These are phyloP conservation scores for Synanceia verrucosa DNA, from an alignment of 2,797 vertebrate genomes.

Conservation along the genomic window DNA sequence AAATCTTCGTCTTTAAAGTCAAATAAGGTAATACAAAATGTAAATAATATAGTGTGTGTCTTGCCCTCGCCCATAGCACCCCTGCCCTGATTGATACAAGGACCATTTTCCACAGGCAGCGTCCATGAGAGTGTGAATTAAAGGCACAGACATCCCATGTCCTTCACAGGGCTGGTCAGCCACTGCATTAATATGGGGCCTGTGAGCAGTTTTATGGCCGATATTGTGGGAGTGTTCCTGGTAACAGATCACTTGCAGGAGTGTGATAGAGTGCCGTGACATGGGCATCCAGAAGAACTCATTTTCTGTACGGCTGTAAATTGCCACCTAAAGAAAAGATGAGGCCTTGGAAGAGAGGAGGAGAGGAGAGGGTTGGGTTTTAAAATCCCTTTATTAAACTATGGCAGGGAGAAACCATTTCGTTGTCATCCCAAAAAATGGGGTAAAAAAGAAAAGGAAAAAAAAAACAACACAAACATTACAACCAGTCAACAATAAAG, in stretches of 20 bases:
- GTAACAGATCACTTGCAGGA: slow-evolving; percentile 71
- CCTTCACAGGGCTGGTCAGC: slow-evolving; percentile 67
- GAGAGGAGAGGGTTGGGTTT: slow-evolving; percentile 23
- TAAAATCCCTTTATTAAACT: too few relatives aligned
- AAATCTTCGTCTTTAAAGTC: neutral
- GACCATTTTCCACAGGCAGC: slow-evolving; percentile 34
- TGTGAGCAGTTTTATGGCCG: slow-evolving; percentile 75
- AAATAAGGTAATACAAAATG: slow-evolving; percentile 9
- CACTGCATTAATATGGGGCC: slow-evolving; percentile 67
- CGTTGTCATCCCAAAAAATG: too few relatives aligned
- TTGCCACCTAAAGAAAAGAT: slow-evolving; percentile 65
- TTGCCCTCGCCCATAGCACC: slow-evolving; percentile 35
- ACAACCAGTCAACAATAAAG: too few relatives aligned
- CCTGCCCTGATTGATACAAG: slow-evolving; percentile 55
- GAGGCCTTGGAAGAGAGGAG: slow-evolving; percentile 60
- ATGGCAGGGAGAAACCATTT: too few relatives aligned
- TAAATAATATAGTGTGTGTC: slow-evolving; percentile 34
- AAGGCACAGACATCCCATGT: slow-evolving; percentile 66
- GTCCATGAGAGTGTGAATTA: slow-evolving; percentile 72
- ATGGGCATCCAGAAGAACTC: slow-evolving; percentile 70
- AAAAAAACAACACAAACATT: too few relatives aligned
- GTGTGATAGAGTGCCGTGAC: slow-evolving; percentile 71
- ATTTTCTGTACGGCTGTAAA: slow-evolving; percentile 77
- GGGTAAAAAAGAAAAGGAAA: slow-evolving; percentile 48
- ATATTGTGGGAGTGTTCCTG: slow-evolving; percentile 72